phyloP scores from a whole-genome alignment of 2,888 invertebrate species.

The Punctoribates punctum region DNA sequence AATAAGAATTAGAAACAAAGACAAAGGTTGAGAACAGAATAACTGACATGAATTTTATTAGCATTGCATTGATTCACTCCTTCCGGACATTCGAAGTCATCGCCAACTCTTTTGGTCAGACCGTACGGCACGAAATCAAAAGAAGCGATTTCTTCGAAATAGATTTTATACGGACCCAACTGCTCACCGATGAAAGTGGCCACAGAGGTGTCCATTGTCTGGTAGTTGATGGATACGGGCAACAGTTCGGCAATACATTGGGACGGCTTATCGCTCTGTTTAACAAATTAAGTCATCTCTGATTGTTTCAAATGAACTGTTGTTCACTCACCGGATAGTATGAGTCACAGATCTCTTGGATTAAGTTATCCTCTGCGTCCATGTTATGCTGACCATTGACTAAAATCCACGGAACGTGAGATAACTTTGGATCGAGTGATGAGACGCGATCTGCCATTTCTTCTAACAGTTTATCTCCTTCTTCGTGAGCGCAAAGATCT shows the following conservation, averaged over 20 bases:
- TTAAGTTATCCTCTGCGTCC: slow-evolving; percentile 19
- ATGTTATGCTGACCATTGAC: slow-evolving; percentile 31
- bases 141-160: slow-evolving; percentile 35
- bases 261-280: slow-evolving; percentile 30
- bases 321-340: slow-evolving; percentile 38
- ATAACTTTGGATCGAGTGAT: background rate
- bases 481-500: background rate
- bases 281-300: too few relatives aligned
- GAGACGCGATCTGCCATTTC: background rate
- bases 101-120: background rate
- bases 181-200: slow-evolving; percentile 10
- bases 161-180: background rate
- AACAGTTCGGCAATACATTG: slow-evolving; percentile 24
- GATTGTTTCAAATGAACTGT: too few relatives aligned
- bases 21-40: background rate
- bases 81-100: slow-evolving; percentile 5
- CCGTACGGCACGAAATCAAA: slow-evolving; percentile 36
- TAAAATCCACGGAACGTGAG: slow-evolving; percentile 38
- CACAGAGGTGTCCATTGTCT: slow-evolving; percentile 22
- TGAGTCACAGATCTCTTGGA: slow-evolving; percentile 34
- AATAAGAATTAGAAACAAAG: background rate
- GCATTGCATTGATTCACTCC: slow-evolving; percentile 30
- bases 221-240: slow-evolving; percentile 34
- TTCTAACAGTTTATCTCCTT: slow-evolving; percentile 1
- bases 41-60: slow-evolving; percentile 39